These are phyloP conservation scores for Leptoteleia sp. DNA, from an alignment of 1,140 invertebrate species.

Conservation along the genomic window DNA sequence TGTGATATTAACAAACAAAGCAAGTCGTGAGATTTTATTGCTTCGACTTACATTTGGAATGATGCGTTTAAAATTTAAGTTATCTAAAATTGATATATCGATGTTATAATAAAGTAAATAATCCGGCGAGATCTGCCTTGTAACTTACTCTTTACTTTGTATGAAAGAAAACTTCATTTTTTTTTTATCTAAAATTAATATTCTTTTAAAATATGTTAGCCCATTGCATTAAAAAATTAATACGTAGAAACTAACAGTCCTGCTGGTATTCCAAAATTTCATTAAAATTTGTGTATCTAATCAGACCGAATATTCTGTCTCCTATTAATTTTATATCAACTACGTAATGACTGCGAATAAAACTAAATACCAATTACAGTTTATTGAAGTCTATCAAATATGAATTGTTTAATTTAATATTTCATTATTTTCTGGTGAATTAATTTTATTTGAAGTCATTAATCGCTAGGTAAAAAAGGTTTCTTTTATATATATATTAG, in stretches of 20 bases:
- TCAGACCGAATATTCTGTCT: slow-evolving; percentile 14
- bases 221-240: slow-evolving; percentile 7
- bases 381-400: no score
- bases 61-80: slow-evolving; percentile 14
- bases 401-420: no score
- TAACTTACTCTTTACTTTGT: not conserved
- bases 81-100: not conserved
- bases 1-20: slow-evolving; percentile 20
- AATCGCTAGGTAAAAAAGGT: slow-evolving; percentile 17
- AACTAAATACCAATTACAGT: slow-evolving; percentile 19
- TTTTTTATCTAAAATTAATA: not conserved
- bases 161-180: not conserved
- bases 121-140: not conserved
- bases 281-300: slow-evolving; percentile 2
- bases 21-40: slow-evolving; percentile 21
- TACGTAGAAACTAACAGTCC: slow-evolving; percentile 12
- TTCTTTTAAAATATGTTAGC: not conserved
- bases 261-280: slow-evolving; percentile 7
- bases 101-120: slow-evolving; percentile 14
- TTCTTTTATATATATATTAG: slow-evolving; percentile 1
- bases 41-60: slow-evolving; percentile 27
- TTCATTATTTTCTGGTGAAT: not conserved
- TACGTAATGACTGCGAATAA: slow-evolving; percentile 36
- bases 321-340: slow-evolving; percentile 10
- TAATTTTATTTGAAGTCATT: slow-evolving; percentile 42